phyloP scores from a whole-genome alignment of 1,140 invertebrate genomes.

The Venustaconcha ellipsiformis region DNA sequence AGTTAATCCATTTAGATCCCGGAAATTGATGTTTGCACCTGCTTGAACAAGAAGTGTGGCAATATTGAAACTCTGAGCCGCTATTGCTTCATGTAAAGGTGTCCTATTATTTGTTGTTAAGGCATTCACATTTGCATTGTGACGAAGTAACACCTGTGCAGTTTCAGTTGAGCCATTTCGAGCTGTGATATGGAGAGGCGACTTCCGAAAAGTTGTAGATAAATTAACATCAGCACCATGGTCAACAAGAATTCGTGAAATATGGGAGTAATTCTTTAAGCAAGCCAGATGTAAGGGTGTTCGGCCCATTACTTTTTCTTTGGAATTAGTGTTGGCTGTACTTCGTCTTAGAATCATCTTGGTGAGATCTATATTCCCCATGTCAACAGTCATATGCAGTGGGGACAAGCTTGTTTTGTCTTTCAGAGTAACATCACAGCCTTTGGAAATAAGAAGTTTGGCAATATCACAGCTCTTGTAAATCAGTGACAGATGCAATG shows the following conservation, averaged over 20 bases:
- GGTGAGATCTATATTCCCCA: constrained; percentile 42
- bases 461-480: constrained; percentile 52
- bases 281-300: constrained; percentile 56
- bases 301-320: constrained; percentile 56
- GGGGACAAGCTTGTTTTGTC: constrained; percentile 47
- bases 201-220: constrained; percentile 78
- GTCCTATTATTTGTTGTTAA: constrained; percentile 53
- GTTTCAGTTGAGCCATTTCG: constrained; percentile 77
- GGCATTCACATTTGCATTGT: constrained; percentile 78
- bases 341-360: constrained; percentile 51
- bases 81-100: constrained; percentile 53
- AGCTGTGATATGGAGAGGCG: constrained; percentile 69
- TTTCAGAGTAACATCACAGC: constrained; percentile 45
- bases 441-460: constrained; percentile 43
- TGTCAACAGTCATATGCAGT: constrained; percentile 49
- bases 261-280: constrained; percentile 35
- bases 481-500: constrained; percentile 49
- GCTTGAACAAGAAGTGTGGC: constrained; percentile 47
- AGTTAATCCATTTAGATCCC: constrained; percentile 56
- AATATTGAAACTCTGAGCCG: constrained; percentile 38
- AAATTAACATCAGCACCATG: constrained; percentile 90
- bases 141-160: constrained; percentile 81
- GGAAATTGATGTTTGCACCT: constrained; percentile 52
- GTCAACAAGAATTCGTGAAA: constrained; percentile 79
- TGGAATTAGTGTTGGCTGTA: constrained; percentile 52